phyloP scores from a whole-genome alignment of 2,888 invertebrate species.

The Drosophila helvetica region DNA sequence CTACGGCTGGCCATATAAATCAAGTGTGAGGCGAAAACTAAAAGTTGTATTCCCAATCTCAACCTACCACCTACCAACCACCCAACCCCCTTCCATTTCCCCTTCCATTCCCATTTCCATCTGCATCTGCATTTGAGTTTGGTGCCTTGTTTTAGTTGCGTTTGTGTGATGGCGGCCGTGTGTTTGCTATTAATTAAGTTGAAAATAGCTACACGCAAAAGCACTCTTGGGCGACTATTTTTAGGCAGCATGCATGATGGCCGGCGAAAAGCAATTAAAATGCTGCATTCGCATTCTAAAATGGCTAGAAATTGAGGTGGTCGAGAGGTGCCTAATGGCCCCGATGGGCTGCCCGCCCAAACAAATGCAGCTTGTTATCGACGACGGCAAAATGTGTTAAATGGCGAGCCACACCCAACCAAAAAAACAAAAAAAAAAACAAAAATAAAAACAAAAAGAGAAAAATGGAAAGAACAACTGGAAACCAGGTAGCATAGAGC shows the following conservation, averaged over 20 bases:
- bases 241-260: slow-evolving; percentile 68
- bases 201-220: slow-evolving; percentile 78
- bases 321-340: slow-evolving; percentile 32
- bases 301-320: slow-evolving; percentile 21
- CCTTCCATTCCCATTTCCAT: slow-evolving; percentile 18
- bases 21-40: slow-evolving; percentile 59
- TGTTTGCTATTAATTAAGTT: slow-evolving; percentile 79
- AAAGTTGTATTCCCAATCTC: slow-evolving; percentile 29
- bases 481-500: slow-evolving; percentile 6
- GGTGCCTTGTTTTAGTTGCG: slow-evolving; percentile 26
- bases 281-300: slow-evolving; percentile 46
- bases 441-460: slow-evolving; percentile 4
- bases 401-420: slow-evolving; percentile 67
- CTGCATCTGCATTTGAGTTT: slow-evolving; percentile 33
- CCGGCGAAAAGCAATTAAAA: slow-evolving; percentile 75
- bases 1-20: slow-evolving; percentile 66
- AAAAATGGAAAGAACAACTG: not conserved
- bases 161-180: slow-evolving; percentile 35
- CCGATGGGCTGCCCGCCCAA: slow-evolving; percentile 24
- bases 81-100: slow-evolving; percentile 4
- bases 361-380: slow-evolving; percentile 75
- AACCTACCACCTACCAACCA: not conserved
- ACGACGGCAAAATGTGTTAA: slow-evolving; percentile 69
- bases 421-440: slow-evolving; percentile 4
- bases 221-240: slow-evolving; percentile 76